A percentile compares a stretch with the other conserved stretches of the same genome.
phyloP scores from a whole-genome alignment of 2,797 vertebrate species.

The Nyctalus aviator region DNA sequence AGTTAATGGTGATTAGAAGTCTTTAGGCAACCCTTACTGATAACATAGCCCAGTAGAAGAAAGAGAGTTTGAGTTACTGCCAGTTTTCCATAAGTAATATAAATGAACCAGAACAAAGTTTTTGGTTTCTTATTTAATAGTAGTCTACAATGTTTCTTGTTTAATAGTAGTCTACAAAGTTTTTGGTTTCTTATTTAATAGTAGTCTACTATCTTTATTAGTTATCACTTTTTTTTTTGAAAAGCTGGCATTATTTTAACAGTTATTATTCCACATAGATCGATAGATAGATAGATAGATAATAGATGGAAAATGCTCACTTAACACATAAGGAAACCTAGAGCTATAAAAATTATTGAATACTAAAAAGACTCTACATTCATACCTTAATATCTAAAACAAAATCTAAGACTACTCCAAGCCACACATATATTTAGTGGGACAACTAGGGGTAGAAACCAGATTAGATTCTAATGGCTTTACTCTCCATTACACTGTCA shows the following conservation, averaged over 20 bases:
- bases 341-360: constrained; percentile 47
- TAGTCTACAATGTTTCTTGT: background rate
- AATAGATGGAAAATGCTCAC: background rate
- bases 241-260: constrained; percentile 5
- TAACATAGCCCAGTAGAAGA: background rate
- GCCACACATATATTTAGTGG: background rate
- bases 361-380: background rate
- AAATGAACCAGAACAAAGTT: background rate
- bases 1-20: background rate
- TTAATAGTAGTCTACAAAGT: background rate
- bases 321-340: background rate
- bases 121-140: constrained; percentile 30
- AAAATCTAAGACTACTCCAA: constrained; percentile 39
- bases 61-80: background rate
- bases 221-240: background rate
- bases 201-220: background rate
- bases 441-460: background rate
- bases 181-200: constrained; percentile 26
- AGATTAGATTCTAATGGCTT: background rate
- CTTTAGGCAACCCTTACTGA: background rate
- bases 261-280: background rate
- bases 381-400: background rate
- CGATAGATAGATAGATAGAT: background rate
- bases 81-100: background rate
- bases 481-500: background rate